Evolutionary conservation across 2,797 vertebrate species (phyloP).

Genomic region (Macropodus opercularis): DNA sequence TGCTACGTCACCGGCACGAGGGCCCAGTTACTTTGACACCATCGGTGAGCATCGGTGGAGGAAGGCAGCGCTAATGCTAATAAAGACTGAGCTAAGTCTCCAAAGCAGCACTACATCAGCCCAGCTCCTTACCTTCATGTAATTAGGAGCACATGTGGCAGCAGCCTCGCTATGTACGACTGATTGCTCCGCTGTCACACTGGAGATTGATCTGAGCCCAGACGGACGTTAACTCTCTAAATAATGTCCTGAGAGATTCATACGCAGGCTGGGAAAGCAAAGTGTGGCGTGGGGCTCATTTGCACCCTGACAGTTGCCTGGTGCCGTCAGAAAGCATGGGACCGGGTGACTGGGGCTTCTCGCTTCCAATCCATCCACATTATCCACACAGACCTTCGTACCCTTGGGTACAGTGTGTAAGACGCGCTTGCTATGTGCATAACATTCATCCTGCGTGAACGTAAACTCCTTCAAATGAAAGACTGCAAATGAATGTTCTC

Average conservation of each 20-base stretch:
- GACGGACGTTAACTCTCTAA: conserved; percentile 46
- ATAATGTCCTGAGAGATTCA: conserved; percentile 34
- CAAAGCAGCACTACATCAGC: conserved; percentile 76
- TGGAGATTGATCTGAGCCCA: conserved; percentile 42
- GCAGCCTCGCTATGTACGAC: conserved; percentile 51
- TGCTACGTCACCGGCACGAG: conserved; percentile 4
- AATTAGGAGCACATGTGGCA: conserved; percentile 69
- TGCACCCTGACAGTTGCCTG: conserved; percentile 21
- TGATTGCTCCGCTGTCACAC: conserved; percentile 28
- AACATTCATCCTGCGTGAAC: conserved; percentile 7
- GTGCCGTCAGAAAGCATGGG: conserved; percentile 2
- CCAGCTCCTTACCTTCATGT: conserved; percentile 33
- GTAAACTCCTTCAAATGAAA: conserved; percentile 5
- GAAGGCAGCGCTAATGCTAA: conserved; percentile 80
- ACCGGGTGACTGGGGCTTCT: neutral
- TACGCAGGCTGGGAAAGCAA: conserved; percentile 37
- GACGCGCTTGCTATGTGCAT: neutral
- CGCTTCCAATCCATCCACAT: conserved; percentile 20
- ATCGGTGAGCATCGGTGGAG: conserved; percentile 74
- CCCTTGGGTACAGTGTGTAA: conserved; percentile 3
- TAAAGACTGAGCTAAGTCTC: conserved; percentile 70
- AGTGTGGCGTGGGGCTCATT: conserved; percentile 29
- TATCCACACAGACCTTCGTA: neutral
- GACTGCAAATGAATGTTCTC: conserved; percentile 5
- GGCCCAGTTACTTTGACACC: conserved; percentile 26